Conservation (phyloP, 1,140 invertebrate genomes). For the Drosophila equinoxialis region DNA sequence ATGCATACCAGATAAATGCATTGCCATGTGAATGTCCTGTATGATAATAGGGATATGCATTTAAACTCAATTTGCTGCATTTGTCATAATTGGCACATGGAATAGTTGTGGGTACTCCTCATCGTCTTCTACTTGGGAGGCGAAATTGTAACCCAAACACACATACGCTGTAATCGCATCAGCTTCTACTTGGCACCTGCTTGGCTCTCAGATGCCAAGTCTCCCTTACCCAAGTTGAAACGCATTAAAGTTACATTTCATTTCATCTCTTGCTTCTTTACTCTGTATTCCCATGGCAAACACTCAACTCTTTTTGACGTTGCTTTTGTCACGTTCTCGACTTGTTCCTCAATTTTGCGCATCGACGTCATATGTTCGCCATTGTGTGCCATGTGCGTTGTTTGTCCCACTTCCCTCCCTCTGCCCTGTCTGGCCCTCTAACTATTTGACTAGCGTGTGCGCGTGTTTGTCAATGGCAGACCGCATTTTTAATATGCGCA, state of each 20-base stretch:
- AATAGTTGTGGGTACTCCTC: constrained; percentile 20
- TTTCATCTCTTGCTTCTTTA: background rate
- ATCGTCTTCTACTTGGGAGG: background rate
- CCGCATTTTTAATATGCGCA: constrained; percentile 80
- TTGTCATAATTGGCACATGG: constrained; percentile 68
- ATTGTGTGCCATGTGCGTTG: constrained; percentile 50
- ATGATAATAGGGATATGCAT: constrained; percentile 57
- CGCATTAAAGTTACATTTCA: constrained; percentile 60
- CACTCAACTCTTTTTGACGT: constrained; percentile 19
- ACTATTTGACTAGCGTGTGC: constrained; percentile 15
- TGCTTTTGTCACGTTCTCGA: constrained; percentile 72
- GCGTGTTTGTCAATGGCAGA: constrained; percentile 75
- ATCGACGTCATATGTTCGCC: constrained; percentile 57
- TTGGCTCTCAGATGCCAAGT: background rate
- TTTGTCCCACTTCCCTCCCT: background rate
- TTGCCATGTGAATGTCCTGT: constrained; percentile 19
- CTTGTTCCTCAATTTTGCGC: constrained; percentile 69
- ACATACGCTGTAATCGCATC: constrained; percentile 37
- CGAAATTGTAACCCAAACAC: constrained; percentile 17
- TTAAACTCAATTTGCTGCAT: constrained; percentile 70
- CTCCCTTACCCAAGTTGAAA: constrained; percentile 24
- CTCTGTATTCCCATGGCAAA: background rate
- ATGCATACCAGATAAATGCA: background rate
- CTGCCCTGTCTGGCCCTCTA: background rate
- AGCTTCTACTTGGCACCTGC: constrained; percentile 19